phyloP scores from a whole-genome alignment of 2,113 vertebrate species.

The Pyxicephalus adspersus region DNA sequence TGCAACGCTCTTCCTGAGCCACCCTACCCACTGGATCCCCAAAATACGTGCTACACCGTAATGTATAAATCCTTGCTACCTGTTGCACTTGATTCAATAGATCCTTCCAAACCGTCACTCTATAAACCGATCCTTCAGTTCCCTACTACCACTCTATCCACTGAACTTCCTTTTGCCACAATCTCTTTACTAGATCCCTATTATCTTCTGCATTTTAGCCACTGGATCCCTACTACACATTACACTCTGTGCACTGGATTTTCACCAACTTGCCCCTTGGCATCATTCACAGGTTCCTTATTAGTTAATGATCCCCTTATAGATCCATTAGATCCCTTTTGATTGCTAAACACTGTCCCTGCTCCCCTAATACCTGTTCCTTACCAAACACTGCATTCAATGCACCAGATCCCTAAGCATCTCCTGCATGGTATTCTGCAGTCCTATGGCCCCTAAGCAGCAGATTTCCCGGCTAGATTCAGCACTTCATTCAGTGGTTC shows the following conservation, averaged over 20 bases:
- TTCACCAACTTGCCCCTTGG: no score
- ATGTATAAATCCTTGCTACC: no score
- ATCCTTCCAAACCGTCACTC: neutral
- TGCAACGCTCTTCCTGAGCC: neutral
- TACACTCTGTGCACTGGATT: neutral
- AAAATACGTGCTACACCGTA: neutral
- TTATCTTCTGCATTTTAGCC: no score
- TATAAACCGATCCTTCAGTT: neutral
- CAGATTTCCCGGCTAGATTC: neutral
- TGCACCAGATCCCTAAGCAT: no score
- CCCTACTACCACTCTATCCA: no score
- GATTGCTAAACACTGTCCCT: no score
- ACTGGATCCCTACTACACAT: no score
- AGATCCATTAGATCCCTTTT: no score
- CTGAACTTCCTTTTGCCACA: neutral
- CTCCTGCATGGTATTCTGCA: neutral
- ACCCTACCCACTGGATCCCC: neutral
- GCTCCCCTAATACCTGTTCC: neutral
- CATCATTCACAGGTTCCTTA: no score
- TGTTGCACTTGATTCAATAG: neutral
- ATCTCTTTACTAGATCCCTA: neutral
- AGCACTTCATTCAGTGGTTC: neutral
- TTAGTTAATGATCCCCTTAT: no score
- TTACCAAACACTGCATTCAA: no score
- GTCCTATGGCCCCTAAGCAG: neutral